These are phyloP conservation scores for Esox masquinongy DNA, from an alignment of 2,797 vertebrate species.

Conservation along the genomic window DNA sequence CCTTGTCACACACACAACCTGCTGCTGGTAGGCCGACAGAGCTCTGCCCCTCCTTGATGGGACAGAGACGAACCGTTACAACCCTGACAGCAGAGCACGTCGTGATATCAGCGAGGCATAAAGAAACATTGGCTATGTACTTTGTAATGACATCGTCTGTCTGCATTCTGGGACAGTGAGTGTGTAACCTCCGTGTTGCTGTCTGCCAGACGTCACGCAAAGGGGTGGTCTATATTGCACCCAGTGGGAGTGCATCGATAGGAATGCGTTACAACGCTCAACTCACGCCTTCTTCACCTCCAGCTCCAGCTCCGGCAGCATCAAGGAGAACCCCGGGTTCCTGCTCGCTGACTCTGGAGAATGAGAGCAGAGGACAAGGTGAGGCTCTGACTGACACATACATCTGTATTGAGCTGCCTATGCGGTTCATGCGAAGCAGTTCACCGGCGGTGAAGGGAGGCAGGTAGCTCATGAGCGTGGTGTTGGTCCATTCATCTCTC, in stretches of 20 bases:
- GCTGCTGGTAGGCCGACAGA: slow-evolving; percentile 30
- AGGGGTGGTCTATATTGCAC: neutral
- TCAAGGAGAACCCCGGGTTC: slow-evolving; percentile 22
- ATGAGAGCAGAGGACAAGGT: neutral
- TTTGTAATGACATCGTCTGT: neutral
- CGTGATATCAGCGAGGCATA: neutral
- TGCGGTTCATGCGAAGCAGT: neutral
- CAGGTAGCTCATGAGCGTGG: slow-evolving; percentile 54
- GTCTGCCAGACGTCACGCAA: too few relatives aligned
- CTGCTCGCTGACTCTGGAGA: slow-evolving; percentile 27
- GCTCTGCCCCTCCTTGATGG: slow-evolving; percentile 27
- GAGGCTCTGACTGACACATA: neutral
- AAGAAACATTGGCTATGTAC: neutral
- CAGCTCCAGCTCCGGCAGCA: slow-evolving; percentile 35
- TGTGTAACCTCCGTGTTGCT: too few relatives aligned
- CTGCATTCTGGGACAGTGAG: neutral
- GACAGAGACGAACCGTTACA: neutral
- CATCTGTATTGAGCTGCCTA: neutral
- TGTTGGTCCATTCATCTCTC: slow-evolving; percentile 49
- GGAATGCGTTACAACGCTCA: neutral
- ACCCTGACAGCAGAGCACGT: neutral
- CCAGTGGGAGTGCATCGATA: neutral
- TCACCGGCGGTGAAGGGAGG: slow-evolving; percentile 45
- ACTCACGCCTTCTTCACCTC: slow-evolving; percentile 45
- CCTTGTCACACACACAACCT: slow-evolving; percentile 28